Evolutionary conservation across 2,797 vertebrate genomes (phyloP).

Genomic region (Sandelia bainsii): DNA sequence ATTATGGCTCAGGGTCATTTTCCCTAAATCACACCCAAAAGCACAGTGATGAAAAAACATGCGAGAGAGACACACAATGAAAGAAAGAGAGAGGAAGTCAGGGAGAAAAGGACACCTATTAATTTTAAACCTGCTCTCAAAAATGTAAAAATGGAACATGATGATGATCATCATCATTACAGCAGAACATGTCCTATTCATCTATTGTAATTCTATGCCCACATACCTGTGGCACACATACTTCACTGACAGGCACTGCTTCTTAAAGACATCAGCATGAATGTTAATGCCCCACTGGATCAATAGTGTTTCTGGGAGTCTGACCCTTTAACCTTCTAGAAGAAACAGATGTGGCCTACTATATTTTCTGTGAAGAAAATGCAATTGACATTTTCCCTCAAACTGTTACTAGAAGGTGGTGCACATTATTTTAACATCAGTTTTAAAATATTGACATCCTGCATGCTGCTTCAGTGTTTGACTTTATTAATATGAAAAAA

Average conservation of each 20-base stretch:
- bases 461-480: not conserved
- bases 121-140: not conserved
- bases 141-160: not conserved
- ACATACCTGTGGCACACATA: conserved; percentile 21
- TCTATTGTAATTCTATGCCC: conserved; percentile 39
- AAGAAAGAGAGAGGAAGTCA: conserved; percentile 6
- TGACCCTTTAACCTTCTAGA: conserved; percentile 54
- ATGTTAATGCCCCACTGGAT: conserved; percentile 61
- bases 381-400: conserved; percentile 32
- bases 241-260: conserved; percentile 53
- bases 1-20: conserved; percentile 48
- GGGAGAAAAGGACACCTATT: not conserved
- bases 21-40: conserved; percentile 33
- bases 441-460: not conserved
- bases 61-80: not conserved
- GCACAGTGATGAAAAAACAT: conserved; percentile 21
- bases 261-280: conserved; percentile 57
- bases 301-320: conserved; percentile 57
- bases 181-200: conserved; percentile 4
- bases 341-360: conserved; percentile 9
- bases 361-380: conserved; percentile 38
- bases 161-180: conserved; percentile 13
- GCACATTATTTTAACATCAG: conserved; percentile 19
- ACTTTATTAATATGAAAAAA: not conserved
- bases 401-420: conserved; percentile 12